Base-by-base conservation (phyloP, 2,797 vertebrate species). In the Peromyscus eremicus region DNA sequence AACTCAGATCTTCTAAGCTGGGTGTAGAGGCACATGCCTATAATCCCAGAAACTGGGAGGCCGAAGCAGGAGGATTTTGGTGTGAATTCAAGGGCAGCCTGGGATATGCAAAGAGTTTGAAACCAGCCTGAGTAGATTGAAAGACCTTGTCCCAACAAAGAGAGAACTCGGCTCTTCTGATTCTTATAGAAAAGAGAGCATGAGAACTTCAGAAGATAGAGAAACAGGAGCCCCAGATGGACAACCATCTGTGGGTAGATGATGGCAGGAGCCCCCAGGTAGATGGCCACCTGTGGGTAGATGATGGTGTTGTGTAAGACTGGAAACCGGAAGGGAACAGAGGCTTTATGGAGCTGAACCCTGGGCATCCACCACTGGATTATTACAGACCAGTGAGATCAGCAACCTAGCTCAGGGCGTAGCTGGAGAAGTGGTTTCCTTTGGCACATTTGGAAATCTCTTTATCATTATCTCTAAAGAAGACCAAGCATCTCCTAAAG, bases 401-500 rank as follows among this genome's bases (percentile, higher is more conserved):
- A 75, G 94, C 70, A 43, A 23, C 49, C 66, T 32, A 70, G 95
- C 14, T 87, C 95, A 94, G 89, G 49, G 70, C 49, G 89, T 21
- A 96, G 88, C 80, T 62, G 89, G 85, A 94, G 95, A 46, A 96
- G 95, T 85, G 93, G 91, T 95, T 97, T 94, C 96, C 55, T 97
- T 97, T 94, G 4, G 46, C 37, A 62, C 55, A 27, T 21, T 93
- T 62, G 55, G 64, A 13, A 40, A 68, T n/a, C 13, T 75, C n/a
- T 57, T 79, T 6, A 16, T 25, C 8, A 5, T 70, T 14, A 82
- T 23, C 81, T 87, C 57, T 46, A 76, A 77, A 82, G 52, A 49
- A 60, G 43, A 17, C 27, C 25, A 87, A 80, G 82, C n/a, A 66
- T 34, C 62, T 73, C 25, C 46, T 92, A 60, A 46, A 60, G 52